Conservation (phyloP, 1,140 invertebrate genomes). For the Tetranychus cinnabarinus region DNA sequence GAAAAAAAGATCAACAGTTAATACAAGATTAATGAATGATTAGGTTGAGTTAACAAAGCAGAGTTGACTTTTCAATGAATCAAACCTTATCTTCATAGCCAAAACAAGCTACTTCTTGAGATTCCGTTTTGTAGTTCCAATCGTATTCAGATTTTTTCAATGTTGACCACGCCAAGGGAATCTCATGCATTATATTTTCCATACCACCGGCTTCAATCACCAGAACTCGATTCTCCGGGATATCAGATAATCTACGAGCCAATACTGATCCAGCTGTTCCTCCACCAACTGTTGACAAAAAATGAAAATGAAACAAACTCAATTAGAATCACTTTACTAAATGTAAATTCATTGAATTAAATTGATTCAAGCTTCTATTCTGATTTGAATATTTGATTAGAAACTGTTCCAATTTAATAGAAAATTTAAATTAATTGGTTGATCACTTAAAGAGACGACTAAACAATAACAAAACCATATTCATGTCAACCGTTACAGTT, state of each 20-base stretch:
- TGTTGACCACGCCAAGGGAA: constrained; percentile 59
- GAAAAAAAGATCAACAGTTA: background rate
- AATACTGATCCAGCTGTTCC: constrained; percentile 86
- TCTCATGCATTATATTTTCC: constrained; percentile 71
- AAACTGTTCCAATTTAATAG: too few species aligned
- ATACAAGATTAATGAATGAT: background rate
- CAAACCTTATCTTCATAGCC: constrained; percentile 16
- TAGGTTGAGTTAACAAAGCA: background rate
- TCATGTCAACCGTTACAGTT: too few species aligned
- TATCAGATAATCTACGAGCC: constrained; percentile 64
- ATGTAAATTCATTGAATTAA: too few species aligned
- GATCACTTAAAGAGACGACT: too few species aligned
- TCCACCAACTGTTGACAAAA: constrained; percentile 28
- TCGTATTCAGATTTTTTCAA: constrained; percentile 54
- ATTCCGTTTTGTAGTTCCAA: constrained; percentile 59
- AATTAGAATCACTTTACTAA: too few species aligned
- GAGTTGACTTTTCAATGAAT: background rate
- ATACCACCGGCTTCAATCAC: constrained; percentile 70
- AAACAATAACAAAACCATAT: too few species aligned
- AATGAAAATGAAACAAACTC: too few species aligned
- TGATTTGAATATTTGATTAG: too few species aligned
- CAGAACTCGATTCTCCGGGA: constrained; percentile 30
- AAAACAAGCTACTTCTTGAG: constrained; percentile 55
- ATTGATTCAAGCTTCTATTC: too few species aligned
- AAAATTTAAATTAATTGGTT: too few species aligned